phyloP scores from a whole-genome alignment of 2,888 invertebrate genomes.

The Atrina japonica region DNA sequence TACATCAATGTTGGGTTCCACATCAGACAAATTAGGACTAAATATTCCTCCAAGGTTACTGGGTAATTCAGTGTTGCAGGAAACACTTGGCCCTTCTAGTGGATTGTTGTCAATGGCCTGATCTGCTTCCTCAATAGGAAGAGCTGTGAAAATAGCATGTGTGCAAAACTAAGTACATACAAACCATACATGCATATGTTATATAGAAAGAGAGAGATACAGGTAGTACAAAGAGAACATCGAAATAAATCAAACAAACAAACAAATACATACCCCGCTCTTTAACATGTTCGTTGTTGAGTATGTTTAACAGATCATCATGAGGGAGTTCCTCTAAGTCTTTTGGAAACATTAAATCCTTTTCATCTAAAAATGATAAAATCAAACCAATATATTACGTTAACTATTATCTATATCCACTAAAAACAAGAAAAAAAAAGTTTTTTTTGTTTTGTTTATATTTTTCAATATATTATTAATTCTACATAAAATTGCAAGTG shows the following conservation, averaged over 20 bases:
- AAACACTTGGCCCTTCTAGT: constrained; percentile 12
- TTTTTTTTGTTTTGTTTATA: too few relatives aligned
- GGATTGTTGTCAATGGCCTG: background rate
- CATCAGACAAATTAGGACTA: constrained; percentile 44
- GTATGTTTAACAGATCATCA: constrained; percentile 79
- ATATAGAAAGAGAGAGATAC: too few relatives aligned
- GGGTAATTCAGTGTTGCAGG: constrained; percentile 21
- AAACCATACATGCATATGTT: too few relatives aligned
- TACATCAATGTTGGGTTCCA: constrained; percentile 51
- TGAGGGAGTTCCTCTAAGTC: constrained; percentile 32
- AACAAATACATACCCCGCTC: constrained; percentile 46
- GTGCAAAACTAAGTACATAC: too few relatives aligned
- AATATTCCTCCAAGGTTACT: constrained; percentile 45
- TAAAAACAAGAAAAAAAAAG: too few relatives aligned
- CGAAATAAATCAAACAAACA: background rate
- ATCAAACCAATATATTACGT: too few relatives aligned
- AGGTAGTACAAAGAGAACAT: background rate
- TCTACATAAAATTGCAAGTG: too few relatives aligned
- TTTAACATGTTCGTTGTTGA: constrained; percentile 71
- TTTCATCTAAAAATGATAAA: constrained; percentile 79
- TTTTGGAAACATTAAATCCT: constrained; percentile 39
- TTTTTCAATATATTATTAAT: too few relatives aligned
- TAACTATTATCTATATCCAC: too few relatives aligned
- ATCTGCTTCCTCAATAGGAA: constrained; percentile 9
- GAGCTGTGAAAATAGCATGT: constrained; percentile 11